These are phyloP conservation scores for Notiomystis cincta DNA, from an alignment of 2,113 vertebrate species.

Conservation along the genomic window DNA sequence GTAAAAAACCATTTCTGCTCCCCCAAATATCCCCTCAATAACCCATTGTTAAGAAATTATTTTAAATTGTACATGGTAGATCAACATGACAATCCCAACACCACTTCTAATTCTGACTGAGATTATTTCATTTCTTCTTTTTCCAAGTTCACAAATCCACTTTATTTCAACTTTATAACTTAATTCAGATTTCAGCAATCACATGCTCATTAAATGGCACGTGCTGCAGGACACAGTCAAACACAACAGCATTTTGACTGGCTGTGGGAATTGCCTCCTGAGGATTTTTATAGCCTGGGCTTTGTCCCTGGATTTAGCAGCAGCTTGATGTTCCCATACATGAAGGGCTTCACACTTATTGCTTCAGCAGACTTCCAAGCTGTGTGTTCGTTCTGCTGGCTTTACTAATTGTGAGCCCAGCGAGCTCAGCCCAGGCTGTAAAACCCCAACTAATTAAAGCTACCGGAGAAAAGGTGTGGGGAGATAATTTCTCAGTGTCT, in stretches of 20 bases:
- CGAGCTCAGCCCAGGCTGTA: neutral
- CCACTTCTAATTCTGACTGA: neutral
- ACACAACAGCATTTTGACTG: neutral
- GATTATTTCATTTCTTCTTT: neutral
- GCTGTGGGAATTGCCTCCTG: neutral
- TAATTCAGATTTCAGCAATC: neutral
- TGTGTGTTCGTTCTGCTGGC: neutral
- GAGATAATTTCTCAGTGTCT: neutral
- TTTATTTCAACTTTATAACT: neutral
- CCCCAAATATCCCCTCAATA: neutral
- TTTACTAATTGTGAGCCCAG: neutral
- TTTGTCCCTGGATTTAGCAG: neutral
- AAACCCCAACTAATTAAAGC: neutral
- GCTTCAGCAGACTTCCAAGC: neutral
- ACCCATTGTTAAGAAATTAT: fast-evolving
- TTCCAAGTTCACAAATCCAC: neutral
- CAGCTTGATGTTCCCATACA: neutral
- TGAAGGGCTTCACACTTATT: neutral
- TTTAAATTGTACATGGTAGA: neutral
- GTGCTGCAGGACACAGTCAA: neutral
- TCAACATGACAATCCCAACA: neutral
- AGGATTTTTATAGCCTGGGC: neutral
- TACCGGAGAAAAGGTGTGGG: neutral
- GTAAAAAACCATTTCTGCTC: neutral
- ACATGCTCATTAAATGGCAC: neutral